phyloP scores from a whole-genome alignment of 2,888 invertebrate genomes.

The Masnerella sp. region DNA sequence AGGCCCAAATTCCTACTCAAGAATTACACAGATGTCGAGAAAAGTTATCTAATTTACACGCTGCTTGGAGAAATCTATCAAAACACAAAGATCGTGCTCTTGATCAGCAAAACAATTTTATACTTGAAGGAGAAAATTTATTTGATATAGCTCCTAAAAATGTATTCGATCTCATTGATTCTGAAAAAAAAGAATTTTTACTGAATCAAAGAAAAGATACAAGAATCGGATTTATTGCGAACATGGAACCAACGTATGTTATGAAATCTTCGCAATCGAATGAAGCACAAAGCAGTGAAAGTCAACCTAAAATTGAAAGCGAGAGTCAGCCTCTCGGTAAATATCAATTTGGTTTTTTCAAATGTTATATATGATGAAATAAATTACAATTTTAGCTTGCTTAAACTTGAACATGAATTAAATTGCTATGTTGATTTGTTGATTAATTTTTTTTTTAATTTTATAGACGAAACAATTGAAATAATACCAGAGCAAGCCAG shows the following conservation, averaged over 20 bases:
- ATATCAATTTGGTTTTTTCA: constrained; percentile 11
- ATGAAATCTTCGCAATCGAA: constrained; percentile 12
- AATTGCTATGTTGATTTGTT: constrained; percentile 2
- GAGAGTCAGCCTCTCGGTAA: constrained; percentile 21
- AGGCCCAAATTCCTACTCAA: constrained; percentile 55
- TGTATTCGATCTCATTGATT: constrained; percentile 48
- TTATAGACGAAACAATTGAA: constrained; percentile 13
- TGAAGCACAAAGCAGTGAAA: constrained; percentile 24
- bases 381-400: background rate
- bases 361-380: constrained; percentile 10
- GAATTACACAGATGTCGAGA: constrained; percentile 48
- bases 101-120: constrained; percentile 50
- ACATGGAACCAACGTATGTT: constrained; percentile 9
- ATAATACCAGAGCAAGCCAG: constrained; percentile 3
- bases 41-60: constrained; percentile 63
- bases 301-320: constrained; percentile 22
- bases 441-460: constrained; percentile 7
- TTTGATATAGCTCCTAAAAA: constrained; percentile 55
- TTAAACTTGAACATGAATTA: background rate
- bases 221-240: constrained; percentile 31
- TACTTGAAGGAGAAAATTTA: constrained; percentile 43
- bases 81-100: constrained; percentile 28
- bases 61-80: constrained; percentile 66
- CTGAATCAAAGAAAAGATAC: constrained; percentile 25
- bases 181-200: constrained; percentile 25